Percentiles rank a stretch among this genome's conserved stretches.
Conservation (phyloP, 2,797 vertebrate genomes). For the Brachyrhaphis roseni region DNA sequence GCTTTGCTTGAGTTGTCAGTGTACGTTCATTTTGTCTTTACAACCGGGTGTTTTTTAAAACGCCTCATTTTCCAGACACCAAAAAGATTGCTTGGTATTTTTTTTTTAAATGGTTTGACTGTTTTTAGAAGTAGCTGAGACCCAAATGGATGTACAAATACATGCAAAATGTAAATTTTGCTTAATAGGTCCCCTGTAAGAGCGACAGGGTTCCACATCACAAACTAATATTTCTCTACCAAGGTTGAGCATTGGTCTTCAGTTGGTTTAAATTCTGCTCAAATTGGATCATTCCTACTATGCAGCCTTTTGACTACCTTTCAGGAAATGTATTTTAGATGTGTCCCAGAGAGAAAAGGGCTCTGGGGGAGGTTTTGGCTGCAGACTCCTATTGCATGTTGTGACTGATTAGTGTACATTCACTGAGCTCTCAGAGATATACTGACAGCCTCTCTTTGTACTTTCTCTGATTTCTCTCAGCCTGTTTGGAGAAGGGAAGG, state of each 20-base stretch:
- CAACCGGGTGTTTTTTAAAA: no score
- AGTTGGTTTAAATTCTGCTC: neutral
- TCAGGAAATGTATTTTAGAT: neutral
- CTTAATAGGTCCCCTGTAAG: no score
- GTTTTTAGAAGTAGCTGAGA: no score
- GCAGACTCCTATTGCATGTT: neutral
- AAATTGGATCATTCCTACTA: neutral
- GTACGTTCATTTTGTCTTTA: no score
- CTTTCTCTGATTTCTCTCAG: conserved; percentile 42
- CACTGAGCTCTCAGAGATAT: neutral
- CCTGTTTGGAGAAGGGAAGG: conserved; percentile 39
- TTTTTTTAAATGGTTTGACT: no score
- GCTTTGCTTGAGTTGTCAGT: no score
- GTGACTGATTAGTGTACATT: neutral
- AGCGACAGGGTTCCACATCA: neutral
- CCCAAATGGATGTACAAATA: no score
- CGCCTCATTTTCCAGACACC: no score
- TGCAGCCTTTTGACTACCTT: neutral
- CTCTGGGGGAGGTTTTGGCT: neutral
- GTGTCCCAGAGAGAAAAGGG: neutral
- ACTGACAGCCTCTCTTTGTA: conserved; percentile 12
- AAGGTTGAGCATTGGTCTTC: neutral
- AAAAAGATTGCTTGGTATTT: no score
- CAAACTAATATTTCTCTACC: neutral
- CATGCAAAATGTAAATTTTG: no score